phyloP scores from a whole-genome alignment of 1,140 invertebrate genomes.

The Solen grandis region DNA sequence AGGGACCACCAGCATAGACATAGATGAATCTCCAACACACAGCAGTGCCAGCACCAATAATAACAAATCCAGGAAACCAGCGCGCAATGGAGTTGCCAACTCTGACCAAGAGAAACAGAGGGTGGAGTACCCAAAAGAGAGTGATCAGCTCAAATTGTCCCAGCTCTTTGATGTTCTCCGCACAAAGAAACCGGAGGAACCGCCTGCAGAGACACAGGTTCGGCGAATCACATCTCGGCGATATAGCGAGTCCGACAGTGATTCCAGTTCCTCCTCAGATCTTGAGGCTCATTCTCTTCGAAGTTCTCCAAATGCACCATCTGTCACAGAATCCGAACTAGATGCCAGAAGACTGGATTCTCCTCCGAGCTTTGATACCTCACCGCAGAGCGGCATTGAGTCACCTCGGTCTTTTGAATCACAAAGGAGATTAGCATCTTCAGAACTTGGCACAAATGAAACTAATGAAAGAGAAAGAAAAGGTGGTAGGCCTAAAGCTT shows the following conservation, averaged over 20 bases:
- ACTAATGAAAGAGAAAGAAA: conserved; percentile 14
- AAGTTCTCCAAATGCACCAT: conserved; percentile 39
- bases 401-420: background rate
- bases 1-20: conserved; percentile 43
- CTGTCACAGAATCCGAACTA: conserved; percentile 44
- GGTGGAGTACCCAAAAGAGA: conserved; percentile 41
- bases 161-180: conserved; percentile 46
- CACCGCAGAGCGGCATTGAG: conserved; percentile 2
- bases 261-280: conserved; percentile 55
- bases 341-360: conserved; percentile 39
- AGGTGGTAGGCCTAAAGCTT: conserved; percentile 3
- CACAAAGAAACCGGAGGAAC: conserved; percentile 34
- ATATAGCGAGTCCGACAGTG: conserved; percentile 55
- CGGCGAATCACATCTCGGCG: conserved; percentile 25
- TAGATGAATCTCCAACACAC: conserved; percentile 15
- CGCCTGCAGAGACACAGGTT: conserved; percentile 23
- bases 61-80: conserved; percentile 11
- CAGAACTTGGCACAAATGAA: background rate
- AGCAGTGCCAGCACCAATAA: conserved; percentile 4
- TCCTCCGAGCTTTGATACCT: conserved; percentile 4
- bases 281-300: background rate
- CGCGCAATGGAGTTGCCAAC: conserved; percentile 38
- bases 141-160: conserved; percentile 40
- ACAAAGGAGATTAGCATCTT: background rate
- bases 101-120: conserved; percentile 1